Conservation (phyloP, 2,797 vertebrate genomes). For the Peromyscus eremicus region DNA sequence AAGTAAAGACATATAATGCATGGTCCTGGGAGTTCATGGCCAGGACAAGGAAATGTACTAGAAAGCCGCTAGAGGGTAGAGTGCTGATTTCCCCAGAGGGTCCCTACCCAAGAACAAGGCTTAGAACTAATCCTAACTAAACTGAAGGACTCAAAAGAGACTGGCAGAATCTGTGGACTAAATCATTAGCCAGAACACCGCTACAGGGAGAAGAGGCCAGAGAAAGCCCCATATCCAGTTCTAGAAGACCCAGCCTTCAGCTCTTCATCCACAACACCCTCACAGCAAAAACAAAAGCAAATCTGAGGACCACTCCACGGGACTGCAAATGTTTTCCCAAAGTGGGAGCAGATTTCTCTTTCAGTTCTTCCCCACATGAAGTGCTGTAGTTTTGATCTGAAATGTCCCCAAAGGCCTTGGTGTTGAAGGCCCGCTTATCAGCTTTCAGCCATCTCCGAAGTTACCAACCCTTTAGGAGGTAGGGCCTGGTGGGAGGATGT, state of each 20-base stretch:
- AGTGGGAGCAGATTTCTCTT: neutral
- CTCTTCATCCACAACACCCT: neutral
- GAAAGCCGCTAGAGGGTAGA: neutral
- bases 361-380: neutral
- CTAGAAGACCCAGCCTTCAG: neutral
- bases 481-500: neutral
- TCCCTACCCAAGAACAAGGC: neutral
- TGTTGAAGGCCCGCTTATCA: neutral
- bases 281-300: neutral
- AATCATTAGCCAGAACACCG: neutral
- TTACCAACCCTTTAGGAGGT: neutral
- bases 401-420: neutral
- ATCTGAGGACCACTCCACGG: neutral
- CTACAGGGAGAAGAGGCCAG: rapidly evolving
- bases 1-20: neutral
- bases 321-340: neutral
- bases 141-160: neutral
- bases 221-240: neutral
- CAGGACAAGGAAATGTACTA: neutral
- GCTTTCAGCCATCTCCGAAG: neutral
- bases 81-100: neutral
- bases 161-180: neutral
- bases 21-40: neutral
- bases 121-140: neutral
- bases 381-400: neutral